These are phyloP conservation scores for Cassiopea andromeda DNA, from an alignment of 30 jellyfish, hydroid and myxozoan genomes.

Conservation along the genomic window DNA sequence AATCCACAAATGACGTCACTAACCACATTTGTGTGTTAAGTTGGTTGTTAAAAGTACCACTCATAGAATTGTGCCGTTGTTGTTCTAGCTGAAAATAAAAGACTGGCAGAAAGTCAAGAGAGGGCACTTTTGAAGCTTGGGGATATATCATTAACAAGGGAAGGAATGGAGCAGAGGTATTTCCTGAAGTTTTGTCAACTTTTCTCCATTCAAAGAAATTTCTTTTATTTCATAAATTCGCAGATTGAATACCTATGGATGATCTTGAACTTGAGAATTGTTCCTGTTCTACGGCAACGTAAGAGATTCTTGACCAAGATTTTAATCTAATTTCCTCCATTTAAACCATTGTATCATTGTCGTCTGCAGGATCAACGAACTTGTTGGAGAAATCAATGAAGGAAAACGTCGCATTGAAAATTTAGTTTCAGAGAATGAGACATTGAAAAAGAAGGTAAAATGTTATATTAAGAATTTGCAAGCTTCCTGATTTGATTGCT, in stretches of 20 bases:
- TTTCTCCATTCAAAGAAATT: too few relatives aligned
- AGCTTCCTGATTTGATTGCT: neutral
- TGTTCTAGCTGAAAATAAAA: constrained; percentile 66
- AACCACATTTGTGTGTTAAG: too few relatives aligned
- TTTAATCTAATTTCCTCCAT: too few relatives aligned
- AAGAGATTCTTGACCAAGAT: too few relatives aligned
- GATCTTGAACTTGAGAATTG: too few relatives aligned
- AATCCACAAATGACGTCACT: too few relatives aligned
- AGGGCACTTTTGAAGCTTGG: constrained; percentile 80
- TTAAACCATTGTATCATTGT: too few relatives aligned
- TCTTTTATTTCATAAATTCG: too few relatives aligned
- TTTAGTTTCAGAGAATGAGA: constrained; percentile 11
- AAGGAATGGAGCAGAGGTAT: constrained; percentile 71
- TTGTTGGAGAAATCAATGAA: neutral
- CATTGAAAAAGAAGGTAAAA: neutral
- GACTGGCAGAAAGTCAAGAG: constrained; percentile 70
- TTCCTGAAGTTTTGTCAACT: neutral
- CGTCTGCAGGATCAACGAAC: constrained; percentile 19
- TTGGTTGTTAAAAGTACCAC: neutral
- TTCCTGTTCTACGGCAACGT: too few relatives aligned
- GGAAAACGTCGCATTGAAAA: constrained; percentile 12
- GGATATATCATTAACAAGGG: constrained; percentile 56
- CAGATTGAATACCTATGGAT: too few relatives aligned
- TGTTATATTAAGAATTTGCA: neutral
- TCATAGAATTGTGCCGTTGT: neutral